Evolutionary conservation across 2,113 vertebrate genomes (phyloP), one percentile per base, ranked within the genome.

Genomic region (Herpetotheres cachinnans): DNA sequence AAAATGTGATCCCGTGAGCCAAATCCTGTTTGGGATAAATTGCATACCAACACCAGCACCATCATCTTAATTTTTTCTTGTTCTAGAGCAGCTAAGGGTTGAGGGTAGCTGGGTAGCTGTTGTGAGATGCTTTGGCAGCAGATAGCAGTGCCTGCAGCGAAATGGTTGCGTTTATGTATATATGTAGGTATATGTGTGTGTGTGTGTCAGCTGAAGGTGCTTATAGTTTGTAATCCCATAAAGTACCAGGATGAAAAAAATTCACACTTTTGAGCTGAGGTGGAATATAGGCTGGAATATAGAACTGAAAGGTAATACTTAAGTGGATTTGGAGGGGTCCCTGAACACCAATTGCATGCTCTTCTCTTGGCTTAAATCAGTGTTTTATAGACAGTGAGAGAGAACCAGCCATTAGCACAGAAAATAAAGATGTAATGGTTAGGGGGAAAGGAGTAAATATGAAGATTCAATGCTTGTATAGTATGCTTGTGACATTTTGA

Each of bases 171-270:
- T 44, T 79, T 74, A 10, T 61, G 17, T n/a, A 3, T 36, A 6
- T 29, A 1, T 26, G 13, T 62, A 9, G 21, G 2, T 58, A 0
- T 29, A 1, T 44, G 2, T n/a, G 13, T 50, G 36, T 49, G 32
- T 26, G 27, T 21, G 4, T 22, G 18, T 66, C 5, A 54, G 18
- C 46, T 55, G 24, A n/a, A n/a, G 4, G 14, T 84, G 58, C 15
- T 10, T 70, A 30, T 44, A 38, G n/a, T 86, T 77, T 66, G 22
- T 66, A 81, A 66, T 54, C n/a, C 26, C 22, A 24, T 29, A 11
- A 77, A 61, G 29, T 71, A 26, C 9, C 13, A 20, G 36, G 32
- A 27, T 32, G 24, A 47, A 65, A 77, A 74, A 46, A 25, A 13
- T 0, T 4, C 5, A 4, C 34, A 32, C 24, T 71, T 91, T 52